phyloP scores from a whole-genome alignment of 2,888 invertebrate genomes.

The Acronicta alni region DNA sequence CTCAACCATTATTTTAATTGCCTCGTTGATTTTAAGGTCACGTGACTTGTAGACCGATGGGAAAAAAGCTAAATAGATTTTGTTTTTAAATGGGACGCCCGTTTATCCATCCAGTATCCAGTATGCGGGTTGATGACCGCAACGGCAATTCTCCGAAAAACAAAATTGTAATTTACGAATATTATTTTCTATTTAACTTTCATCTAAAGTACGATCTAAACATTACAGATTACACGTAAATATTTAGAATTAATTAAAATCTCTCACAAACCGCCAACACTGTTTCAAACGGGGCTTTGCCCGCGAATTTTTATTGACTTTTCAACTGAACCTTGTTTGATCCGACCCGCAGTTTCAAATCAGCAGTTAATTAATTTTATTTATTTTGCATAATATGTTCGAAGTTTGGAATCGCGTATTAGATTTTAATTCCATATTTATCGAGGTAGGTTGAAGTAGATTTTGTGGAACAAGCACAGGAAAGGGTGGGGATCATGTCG shows the following conservation, averaged over 20 bases:
- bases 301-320: constrained; percentile 56
- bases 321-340: constrained; percentile 45
- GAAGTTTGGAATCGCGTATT: constrained; percentile 20
- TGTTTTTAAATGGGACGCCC: too few species aligned
- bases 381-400: constrained; percentile 34
- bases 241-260: constrained; percentile 57
- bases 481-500: too few species aligned
- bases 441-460: too few species aligned
- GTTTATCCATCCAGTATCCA: too few species aligned
- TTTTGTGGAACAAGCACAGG: too few species aligned
- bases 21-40: too few species aligned
- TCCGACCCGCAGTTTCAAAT: constrained; percentile 36
- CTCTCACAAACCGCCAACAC: constrained; percentile 42
- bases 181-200: constrained; percentile 37
- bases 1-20: too few species aligned
- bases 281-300: constrained; percentile 26
- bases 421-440: constrained; percentile 12
- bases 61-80: too few species aligned
- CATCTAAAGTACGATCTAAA: constrained; percentile 34
- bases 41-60: too few species aligned
- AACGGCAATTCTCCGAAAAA: not conserved
- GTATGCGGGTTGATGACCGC: not conserved
- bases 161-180: constrained; percentile 15
- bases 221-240: constrained; percentile 43
- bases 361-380: constrained; percentile 53